Percentiles rank a stretch among this genome's conserved stretches.
These are phyloP conservation scores for Danio jaintianensis DNA, from an alignment of 2,797 vertebrate genomes.

Conservation along the genomic window DNA sequence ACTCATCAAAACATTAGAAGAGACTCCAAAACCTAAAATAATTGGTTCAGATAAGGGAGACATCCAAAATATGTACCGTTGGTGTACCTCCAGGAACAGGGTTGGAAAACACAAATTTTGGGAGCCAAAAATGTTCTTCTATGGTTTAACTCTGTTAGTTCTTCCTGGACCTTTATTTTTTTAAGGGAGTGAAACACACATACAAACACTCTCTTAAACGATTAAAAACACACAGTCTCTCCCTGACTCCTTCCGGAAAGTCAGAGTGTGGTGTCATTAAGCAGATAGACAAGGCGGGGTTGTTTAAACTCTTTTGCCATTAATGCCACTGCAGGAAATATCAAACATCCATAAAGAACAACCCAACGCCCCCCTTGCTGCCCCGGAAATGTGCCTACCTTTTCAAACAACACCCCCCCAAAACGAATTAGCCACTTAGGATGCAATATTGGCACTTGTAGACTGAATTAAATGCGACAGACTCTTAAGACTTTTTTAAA, in stretches of 20 bases:
- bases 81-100: no score
- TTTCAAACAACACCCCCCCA: conserved; percentile 15
- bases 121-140: no score
- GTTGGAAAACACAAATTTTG: no score
- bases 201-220: not conserved
- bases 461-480: conserved; percentile 52
- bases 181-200: not conserved
- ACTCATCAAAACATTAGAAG: no score
- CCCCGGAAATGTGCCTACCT: conserved; percentile 9
- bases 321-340: conserved; percentile 50
- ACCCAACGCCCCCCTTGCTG: not conserved
- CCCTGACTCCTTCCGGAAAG: conserved; percentile 8
- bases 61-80: no score
- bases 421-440: conserved; percentile 34
- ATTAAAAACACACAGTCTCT: not conserved
- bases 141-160: no score
- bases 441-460: conserved; percentile 46
- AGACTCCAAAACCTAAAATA: no score
- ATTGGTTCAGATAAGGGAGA: no score
- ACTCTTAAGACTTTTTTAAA: conserved; percentile 54
- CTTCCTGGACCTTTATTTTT: no score
- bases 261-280: conserved; percentile 31
- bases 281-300: conserved; percentile 16
- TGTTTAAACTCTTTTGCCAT: conserved; percentile 27
- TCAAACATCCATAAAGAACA: conserved; percentile 30